A percentile compares a stretch with the other conserved stretches of the same genome.
Conservation (phyloP, 2,888 invertebrate genomes). For the Tinea trinotella region DNA sequence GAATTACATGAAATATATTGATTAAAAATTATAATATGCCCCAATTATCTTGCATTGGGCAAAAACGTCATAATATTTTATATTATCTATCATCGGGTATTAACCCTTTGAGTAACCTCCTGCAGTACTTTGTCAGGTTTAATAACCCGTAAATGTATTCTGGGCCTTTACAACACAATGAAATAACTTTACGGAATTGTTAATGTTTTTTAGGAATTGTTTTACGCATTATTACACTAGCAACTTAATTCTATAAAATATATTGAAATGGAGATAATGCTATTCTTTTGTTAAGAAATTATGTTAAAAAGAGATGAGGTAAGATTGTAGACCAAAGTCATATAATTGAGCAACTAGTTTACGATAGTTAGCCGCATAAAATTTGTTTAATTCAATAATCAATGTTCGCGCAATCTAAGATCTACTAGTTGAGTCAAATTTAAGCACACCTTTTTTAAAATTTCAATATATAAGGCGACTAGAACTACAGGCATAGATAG, state of each 20-base stretch:
- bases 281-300: neutral
- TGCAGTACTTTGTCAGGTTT: constrained; percentile 63
- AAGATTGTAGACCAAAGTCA: too few species aligned
- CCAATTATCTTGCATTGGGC: constrained; percentile 20
- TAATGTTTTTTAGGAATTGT: constrained; percentile 43
- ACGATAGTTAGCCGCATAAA: too few species aligned
- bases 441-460: too few species aligned
- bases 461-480: too few species aligned
- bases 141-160: constrained; percentile 58
- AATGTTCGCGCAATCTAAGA: too few species aligned
- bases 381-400: too few species aligned
- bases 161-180: constrained; percentile 27
- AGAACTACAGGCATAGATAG: too few species aligned
- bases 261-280: constrained; percentile 37
- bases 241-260: constrained; percentile 65
- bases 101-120: constrained; percentile 56
- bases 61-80: constrained; percentile 60
- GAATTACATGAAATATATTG: neutral
- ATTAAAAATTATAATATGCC: neutral
- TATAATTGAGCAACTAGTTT: too few species aligned
- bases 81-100: constrained; percentile 38
- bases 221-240: constrained; percentile 68
- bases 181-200: neutral
- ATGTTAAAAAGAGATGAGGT: neutral
- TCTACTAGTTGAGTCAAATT: too few species aligned